Percentiles rank a stretch among this genome's conserved stretches.
Evolutionary conservation across 1,140 invertebrate genomes (phyloP).

Genomic region (Drosophila pseudoobscura): DNA sequence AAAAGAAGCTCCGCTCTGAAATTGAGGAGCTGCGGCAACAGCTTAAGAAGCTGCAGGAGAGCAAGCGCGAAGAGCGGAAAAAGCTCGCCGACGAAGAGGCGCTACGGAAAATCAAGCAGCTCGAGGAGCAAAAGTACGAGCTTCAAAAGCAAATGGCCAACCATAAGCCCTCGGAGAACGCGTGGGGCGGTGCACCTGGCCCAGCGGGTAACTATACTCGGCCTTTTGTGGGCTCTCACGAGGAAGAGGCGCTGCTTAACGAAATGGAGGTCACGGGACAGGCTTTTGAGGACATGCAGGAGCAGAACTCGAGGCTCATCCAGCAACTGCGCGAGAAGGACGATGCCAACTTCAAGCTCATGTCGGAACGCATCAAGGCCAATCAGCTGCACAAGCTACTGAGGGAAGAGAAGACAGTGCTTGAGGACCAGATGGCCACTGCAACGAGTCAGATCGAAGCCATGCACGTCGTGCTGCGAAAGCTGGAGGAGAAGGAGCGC

Average conservation of each 20-base stretch:
- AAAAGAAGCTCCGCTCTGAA: constrained; percentile 95
- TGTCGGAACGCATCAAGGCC: constrained; percentile 98
- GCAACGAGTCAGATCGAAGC: constrained; percentile 97
- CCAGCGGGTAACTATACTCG: constrained; percentile 78
- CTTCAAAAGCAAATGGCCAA: constrained; percentile 92
- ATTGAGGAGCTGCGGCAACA: constrained; percentile 94
- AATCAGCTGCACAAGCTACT: constrained; percentile 98
- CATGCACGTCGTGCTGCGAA: constrained; percentile 96
- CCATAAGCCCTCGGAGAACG: constrained; percentile 91
- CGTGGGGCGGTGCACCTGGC: constrained; percentile 81
- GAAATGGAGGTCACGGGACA: constrained; percentile 99
- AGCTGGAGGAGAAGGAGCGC: constrained; percentile 98
- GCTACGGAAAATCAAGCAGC: constrained; percentile 95
- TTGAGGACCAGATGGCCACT: constrained; percentile 87
- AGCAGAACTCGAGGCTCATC: constrained; percentile 97
- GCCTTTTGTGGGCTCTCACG: constrained; percentile 88
- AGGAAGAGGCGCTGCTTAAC: constrained; percentile 98
- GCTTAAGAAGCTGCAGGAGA: constrained; percentile 94
- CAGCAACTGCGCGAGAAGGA: constrained; percentile 99
- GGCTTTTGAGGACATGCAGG: constrained; percentile 99
- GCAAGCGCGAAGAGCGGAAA: constrained; percentile 95
- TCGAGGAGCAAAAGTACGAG: constrained; percentile 95
- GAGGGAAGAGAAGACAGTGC: constrained; percentile 89
- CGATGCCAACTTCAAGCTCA: constrained; percentile 99
- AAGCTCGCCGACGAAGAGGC: constrained; percentile 98